Base-by-base conservation (phyloP, 2,888 invertebrate species). In the Sphaerophoria rueppellii region DNA sequence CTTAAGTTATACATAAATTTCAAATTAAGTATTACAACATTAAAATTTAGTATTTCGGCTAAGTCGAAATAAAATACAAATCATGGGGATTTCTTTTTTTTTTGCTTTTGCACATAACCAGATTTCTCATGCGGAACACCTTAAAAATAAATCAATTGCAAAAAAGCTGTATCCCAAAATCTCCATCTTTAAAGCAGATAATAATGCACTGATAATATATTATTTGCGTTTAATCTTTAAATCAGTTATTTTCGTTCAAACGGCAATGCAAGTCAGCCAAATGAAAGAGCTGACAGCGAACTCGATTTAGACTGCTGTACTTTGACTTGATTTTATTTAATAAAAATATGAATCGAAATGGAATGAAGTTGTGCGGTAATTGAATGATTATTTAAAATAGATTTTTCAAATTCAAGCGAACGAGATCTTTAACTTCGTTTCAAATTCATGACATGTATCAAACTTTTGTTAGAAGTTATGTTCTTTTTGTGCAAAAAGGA, bases 1-100 rank as follows among this genome's bases (percentile, higher is more conserved):
- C 67, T 65, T 65, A 11, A 69, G 75, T 37, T 72, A 14, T 69
- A 55, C 67, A 72, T 54, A 73, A 73, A 73, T 61, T 61, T 67
- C 40, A 54, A 54, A 67, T 52, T 54, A 4, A 54, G 40, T 54
- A 60, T 65, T 74, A 60, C 79, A 79, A 58, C 50, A 46, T 16
- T 32, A 82, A 14, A 14, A 24, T 54, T 40, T 9, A n/a, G 32
- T 37, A 60, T 57, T 61, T 61, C 46, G 40, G 48, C 12, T 14
- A 52, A 24, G 6, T 1, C 4, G 34, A 48, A 48, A 48, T 35
- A 63, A 67, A 67, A 52, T 52, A 52, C 40, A 67, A 67, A 52
- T 67, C 67, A 67, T 24, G 24, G 40, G 40, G 24, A n/a, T 61
- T 48, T 40, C 40, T 60, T 57, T 35, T 12, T n/a, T 12, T n/a